phyloP scores from a whole-genome alignment of 2,797 vertebrate genomes.

The Argentina silus region DNA sequence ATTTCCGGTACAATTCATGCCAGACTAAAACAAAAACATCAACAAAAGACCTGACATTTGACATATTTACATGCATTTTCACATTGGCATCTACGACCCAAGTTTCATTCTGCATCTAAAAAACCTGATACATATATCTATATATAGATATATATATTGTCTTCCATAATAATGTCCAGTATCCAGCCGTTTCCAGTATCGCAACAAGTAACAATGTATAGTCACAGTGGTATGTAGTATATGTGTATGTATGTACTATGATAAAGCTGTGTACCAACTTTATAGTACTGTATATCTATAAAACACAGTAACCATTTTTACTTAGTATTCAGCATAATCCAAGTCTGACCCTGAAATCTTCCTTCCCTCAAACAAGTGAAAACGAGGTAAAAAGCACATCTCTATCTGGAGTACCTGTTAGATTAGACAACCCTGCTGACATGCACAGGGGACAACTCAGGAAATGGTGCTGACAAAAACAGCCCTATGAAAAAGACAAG shows the following conservation, averaged over 20 bases:
- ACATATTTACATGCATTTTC: slow-evolving; percentile 72
- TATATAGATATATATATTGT: slow-evolving; percentile 18
- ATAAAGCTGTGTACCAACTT: background rate
- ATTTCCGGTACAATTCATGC: slow-evolving; percentile 61
- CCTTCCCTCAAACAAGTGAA: slow-evolving; percentile 23
- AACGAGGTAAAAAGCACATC: slow-evolving; percentile 70
- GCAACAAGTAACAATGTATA: slow-evolving; percentile 43
- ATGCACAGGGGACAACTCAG: slow-evolving; percentile 18
- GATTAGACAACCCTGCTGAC: slow-evolving; percentile 9
- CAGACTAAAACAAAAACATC: slow-evolving; percentile 52
- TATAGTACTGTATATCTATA: background rate
- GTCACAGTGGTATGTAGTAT: slow-evolving; percentile 58
- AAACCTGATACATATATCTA: slow-evolving; percentile 51
- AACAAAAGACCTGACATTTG: slow-evolving; percentile 34
- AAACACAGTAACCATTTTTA: slow-evolving; percentile 38
- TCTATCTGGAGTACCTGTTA: slow-evolving; percentile 46
- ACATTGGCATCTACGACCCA: slow-evolving; percentile 57
- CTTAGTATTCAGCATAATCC: slow-evolving; percentile 51
- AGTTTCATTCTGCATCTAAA: slow-evolving; percentile 60
- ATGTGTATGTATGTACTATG: slow-evolving; percentile 15
- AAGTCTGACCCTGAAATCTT: slow-evolving; percentile 52
- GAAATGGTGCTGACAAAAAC: slow-evolving; percentile 26
- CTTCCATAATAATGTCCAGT: slow-evolving; percentile 36
- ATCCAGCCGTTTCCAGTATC: slow-evolving; percentile 56
- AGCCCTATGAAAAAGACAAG: background rate